Base-by-base conservation (phyloP, 2,888 invertebrate species). In the Zeuzera pyrina region DNA sequence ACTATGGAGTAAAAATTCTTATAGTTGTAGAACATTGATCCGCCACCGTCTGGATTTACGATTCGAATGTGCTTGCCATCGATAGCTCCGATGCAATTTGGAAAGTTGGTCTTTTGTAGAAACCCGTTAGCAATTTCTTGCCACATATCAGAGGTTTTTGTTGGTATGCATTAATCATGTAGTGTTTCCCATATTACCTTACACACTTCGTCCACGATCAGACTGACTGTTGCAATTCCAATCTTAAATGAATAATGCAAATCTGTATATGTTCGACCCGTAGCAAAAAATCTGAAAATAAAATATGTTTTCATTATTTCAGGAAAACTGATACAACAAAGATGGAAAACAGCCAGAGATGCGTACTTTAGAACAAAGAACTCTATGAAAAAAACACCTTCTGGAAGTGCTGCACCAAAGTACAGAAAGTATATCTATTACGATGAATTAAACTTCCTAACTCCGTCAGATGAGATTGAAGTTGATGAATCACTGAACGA, bases 181-280 rank as follows among this genome's bases (percentile, higher is more conserved):
- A 56, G 43, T 21, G 33, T 37, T 40, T 47, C 40, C 49, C 49
- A 54, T 31, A 64, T 52, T 32, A 36, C 44, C 26, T 25, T 25
- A 39, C 59, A 60, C 23, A 59, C 53, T 41, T 55, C 47, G 13
- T 38, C 34, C n/a, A 60, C 50, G 23, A 57, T 57, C 23, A 33
- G 32, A 35, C 39, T 32, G 26, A 64, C 53, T 31, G 59, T 63
- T 33, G 52, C 33, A 8, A 41, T 36, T 35, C 57, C 60, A 12
- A 66, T 31, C 34, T 57, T 43, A 39, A 46, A 65, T 29, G 36
- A 38, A 39, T 52, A 55, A 7, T 52, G 47, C 28, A 66, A 36
- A 31, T 54, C 49, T 33, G 47, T 46, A 38, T 41, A 54, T 26
- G 49, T 48, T 14, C 43, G 42, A 10, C 55, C 51, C 25, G 49